Percentiles rank a stretch among this genome's conserved stretches.
Evolutionary conservation across 1,140 invertebrate genomes (phyloP).

Genomic region (Brachionus asplanchnoidis): DNA sequence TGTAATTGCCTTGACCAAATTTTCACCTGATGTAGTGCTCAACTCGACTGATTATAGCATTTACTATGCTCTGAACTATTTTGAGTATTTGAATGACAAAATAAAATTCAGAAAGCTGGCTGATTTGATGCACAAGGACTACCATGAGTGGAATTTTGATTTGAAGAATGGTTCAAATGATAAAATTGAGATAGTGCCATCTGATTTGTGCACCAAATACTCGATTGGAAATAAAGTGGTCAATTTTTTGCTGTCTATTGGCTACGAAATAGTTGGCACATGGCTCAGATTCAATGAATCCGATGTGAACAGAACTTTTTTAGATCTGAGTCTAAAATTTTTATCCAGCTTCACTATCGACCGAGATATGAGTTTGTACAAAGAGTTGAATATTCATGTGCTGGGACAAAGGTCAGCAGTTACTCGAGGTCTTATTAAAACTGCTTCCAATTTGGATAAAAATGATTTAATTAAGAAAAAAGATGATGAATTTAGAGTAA

Average conservation of each 20-base stretch:
- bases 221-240: conserved; percentile 10
- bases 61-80: conserved; percentile 24
- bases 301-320: background rate
- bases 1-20: conserved; percentile 30
- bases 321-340: conserved; percentile 32
- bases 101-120: background rate
- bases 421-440: background rate
- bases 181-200: conserved; percentile 19
- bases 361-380: conserved; percentile 35
- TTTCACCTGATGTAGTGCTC: background rate
- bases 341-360: conserved; percentile 4
- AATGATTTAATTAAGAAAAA: background rate
- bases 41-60: background rate
- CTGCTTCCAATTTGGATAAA: conserved; percentile 26
- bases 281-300: conserved; percentile 33
- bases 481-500: background rate
- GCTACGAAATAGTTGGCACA: conserved; percentile 30
- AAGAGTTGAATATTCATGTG: conserved; percentile 37
- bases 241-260: conserved; percentile 24
- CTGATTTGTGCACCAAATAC: background rate
- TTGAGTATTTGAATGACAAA: conserved; percentile 6
- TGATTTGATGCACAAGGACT: background rate
- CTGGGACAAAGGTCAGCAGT: conserved; percentile 24
- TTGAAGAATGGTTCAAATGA: background rate
- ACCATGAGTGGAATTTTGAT: background rate